Evolutionary conservation across 1,140 invertebrate genomes (phyloP).

Genomic region (Doryteuthis pealeii): DNA sequence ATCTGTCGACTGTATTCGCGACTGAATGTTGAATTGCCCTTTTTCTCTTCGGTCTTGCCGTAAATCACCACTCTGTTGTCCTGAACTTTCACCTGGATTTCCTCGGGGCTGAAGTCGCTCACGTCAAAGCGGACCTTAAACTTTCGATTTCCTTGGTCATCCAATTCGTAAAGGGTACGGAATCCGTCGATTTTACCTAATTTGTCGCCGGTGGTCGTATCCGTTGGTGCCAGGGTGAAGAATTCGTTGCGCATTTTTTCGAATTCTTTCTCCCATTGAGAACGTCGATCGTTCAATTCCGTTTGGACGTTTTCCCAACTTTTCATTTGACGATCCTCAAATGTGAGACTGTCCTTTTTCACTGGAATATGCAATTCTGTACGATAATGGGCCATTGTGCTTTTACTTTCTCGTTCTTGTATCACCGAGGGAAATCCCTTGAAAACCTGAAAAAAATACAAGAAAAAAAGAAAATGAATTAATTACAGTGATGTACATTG

Average conservation of each 20-base stretch:
- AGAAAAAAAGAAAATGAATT: background rate
- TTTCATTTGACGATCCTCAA: constrained; percentile 55
- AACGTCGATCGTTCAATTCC: constrained; percentile 49
- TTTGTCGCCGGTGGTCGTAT: constrained; percentile 29
- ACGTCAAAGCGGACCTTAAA: constrained; percentile 57
- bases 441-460: background rate
- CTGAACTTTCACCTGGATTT: constrained; percentile 55
- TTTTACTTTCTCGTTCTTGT: background rate
- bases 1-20: constrained; percentile 56
- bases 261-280: constrained; percentile 58
- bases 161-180: constrained; percentile 44
- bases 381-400: constrained; percentile 41
- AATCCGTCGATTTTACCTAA: constrained; percentile 37
- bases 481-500: background rate
- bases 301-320: constrained; percentile 54
- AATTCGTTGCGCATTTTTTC: constrained; percentile 55
- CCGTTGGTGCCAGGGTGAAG: constrained; percentile 54
- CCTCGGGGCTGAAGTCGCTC: constrained; percentile 55
- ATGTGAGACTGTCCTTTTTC: constrained; percentile 49
- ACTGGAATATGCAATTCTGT: constrained; percentile 54
- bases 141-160: constrained; percentile 41
- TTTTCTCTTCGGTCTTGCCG: constrained; percentile 51
- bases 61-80: constrained; percentile 52
- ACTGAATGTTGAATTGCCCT: constrained; percentile 44
- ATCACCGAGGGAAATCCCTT: background rate